phyloP scores from a whole-genome alignment of 2,797 vertebrate species.

The Peromyscus nudipes region DNA sequence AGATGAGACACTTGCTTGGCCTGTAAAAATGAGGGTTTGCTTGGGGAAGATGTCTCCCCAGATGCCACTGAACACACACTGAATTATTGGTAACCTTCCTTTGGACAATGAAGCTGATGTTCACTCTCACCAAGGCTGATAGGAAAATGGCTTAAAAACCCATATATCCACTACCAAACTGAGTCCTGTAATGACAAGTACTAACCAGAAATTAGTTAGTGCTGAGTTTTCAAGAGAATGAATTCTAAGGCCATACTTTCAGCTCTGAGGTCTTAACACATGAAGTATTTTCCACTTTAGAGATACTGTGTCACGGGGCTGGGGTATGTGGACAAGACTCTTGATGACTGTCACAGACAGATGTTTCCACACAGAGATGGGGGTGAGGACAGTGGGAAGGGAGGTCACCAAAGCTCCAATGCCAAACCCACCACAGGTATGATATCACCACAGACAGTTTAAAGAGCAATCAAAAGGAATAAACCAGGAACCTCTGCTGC shows the following conservation, averaged over 20 bases:
- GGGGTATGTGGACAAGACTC: neutral
- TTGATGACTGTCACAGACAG: neutral
- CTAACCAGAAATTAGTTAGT: neutral
- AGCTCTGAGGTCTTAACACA: neutral
- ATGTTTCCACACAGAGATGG: neutral
- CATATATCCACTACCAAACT: rapidly evolving
- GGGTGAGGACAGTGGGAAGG: neutral
- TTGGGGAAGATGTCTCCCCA: neutral
- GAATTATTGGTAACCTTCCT: too few relatives aligned
- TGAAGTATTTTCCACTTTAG: slow-evolving; percentile 40
- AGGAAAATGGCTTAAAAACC: neutral
- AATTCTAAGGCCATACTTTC: neutral
- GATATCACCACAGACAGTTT: rapidly evolving
- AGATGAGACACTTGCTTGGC: rapidly evolving
- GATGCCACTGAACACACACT: rapidly evolving
- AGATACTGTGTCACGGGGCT: rapidly evolving
- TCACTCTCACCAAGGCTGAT: neutral
- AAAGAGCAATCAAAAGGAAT: neutral
- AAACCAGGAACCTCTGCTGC: neutral
- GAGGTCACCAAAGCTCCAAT: neutral
- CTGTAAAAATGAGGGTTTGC: too few relatives aligned
- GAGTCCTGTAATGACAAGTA: neutral
- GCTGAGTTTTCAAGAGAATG: neutral
- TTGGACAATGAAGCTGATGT: neutral
- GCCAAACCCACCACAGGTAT: neutral